Evolutionary conservation across 2,888 invertebrate genomes (phyloP), one percentile per base, ranked within the genome.

Genomic region (Anorthoa munda): DNA sequence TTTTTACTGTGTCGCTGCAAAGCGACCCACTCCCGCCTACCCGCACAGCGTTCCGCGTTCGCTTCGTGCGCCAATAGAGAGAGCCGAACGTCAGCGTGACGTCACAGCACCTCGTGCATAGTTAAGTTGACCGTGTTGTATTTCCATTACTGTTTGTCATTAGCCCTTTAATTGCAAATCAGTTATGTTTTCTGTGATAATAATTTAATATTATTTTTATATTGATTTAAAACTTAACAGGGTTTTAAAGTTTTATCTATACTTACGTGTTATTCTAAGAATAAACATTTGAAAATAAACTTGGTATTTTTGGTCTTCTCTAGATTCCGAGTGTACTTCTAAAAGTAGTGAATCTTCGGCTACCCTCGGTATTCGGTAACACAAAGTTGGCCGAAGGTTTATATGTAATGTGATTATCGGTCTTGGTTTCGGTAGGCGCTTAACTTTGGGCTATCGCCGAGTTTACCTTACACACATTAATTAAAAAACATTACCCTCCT

Each of bases 131-230:
- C 39, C 9, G 39, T 39, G 39, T 39, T 39, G 39, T 9, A 39
- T 39, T 39, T 39, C 39, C 39, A 9, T 39, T 39, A 39, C 39
- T 39, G 39, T 39, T 7, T 23, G 23, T 45, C 0, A 17, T 26
- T 45, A 39, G 39, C 9, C 65, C 15, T 66, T 39, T 39, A 39
- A 39, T 39, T 66, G 56, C 39, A 26, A 56, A 26, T 31, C 7
- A 39, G 46, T 53, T 17, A 45, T 21, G 7, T 65, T 81, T 65
- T 53, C 78, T 81, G 78, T 78, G 78, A 78, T 81, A 78, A 46
- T 78, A 61, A 18, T 46, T 53, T 48, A 59, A 39, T 48, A 13
- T 15, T 15, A 39, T 55, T 21, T 26, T 26, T 31, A 26, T 23
- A 18, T n/a, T 61, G 26, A 17, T 58, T 50, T 71, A 50, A 45